These are phyloP conservation scores for Gorsachius magnificus DNA, from an alignment of 2,797 vertebrate species.

Conservation along the genomic window DNA sequence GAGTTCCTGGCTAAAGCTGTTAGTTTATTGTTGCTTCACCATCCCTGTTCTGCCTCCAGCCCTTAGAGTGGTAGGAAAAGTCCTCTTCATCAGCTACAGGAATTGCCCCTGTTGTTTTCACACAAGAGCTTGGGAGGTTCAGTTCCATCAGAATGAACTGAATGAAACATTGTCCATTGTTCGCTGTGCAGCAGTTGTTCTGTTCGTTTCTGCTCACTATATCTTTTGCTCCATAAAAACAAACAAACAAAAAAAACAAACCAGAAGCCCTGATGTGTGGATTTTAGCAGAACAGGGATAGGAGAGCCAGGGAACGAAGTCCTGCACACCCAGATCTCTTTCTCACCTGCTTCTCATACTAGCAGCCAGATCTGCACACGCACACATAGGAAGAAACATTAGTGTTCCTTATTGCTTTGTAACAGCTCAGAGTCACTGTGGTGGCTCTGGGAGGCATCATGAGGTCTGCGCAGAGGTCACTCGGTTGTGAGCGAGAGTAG, in stretches of 20 bases:
- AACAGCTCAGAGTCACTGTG: constrained; percentile 45
- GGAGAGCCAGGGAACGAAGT: constrained; percentile 55
- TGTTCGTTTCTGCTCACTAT: constrained; percentile 7
- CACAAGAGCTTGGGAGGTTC: background rate
- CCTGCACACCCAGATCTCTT: constrained; percentile 41
- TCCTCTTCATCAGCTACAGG: background rate
- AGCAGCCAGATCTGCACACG: constrained; percentile 54
- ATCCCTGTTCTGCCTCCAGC: background rate
- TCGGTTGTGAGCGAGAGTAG: constrained; percentile 84
- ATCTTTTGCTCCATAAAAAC: constrained; percentile 18
- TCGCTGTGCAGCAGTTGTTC: background rate
- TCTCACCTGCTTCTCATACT: constrained; percentile 43
- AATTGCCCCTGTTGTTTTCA: background rate
- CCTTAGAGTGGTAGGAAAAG: background rate
- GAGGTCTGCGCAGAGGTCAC: constrained; percentile 62
- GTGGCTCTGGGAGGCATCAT: constrained; percentile 46
- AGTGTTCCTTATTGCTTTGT: constrained; percentile 75
- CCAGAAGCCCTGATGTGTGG: constrained; percentile 31
- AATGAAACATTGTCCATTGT: background rate
- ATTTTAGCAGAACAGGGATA: constrained; percentile 50
- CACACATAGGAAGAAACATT: constrained; percentile 26
- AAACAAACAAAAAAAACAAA: background rate
- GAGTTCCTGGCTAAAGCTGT: background rate
- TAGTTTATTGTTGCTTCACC: background rate
- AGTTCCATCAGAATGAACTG: background rate